Evolutionary conservation across 2,113 vertebrate species (phyloP).

Genomic region (Pseudonaja textilis): DNA sequence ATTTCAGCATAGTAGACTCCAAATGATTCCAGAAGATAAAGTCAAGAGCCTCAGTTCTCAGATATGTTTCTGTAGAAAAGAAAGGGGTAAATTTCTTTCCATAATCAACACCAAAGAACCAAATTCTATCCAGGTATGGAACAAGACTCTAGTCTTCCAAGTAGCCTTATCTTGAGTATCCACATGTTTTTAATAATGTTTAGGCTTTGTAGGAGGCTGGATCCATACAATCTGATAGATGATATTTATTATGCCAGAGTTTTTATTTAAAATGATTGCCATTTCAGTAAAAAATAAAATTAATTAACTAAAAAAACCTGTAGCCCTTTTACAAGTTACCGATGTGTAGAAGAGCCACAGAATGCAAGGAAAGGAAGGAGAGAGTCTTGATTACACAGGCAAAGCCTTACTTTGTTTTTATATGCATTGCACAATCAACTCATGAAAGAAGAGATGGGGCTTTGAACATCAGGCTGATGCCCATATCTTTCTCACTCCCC

Average conservation of each 20-base stretch:
- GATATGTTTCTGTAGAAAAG: background rate
- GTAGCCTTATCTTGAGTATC: background rate
- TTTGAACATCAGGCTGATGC: background rate
- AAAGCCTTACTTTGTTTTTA: background rate
- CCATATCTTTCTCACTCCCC: background rate
- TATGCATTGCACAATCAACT: background rate
- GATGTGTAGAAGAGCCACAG: background rate
- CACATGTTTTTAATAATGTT: background rate
- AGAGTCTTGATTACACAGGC: background rate
- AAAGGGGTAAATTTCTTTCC: background rate
- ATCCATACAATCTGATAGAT: background rate
- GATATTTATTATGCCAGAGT: background rate
- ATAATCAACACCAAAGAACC: background rate
- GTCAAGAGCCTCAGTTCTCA: background rate
- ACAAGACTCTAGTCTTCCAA: background rate
- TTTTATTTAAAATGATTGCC: background rate
- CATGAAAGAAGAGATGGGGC: background rate
- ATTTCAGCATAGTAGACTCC: background rate
- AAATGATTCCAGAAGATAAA: background rate
- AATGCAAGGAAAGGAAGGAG: background rate
- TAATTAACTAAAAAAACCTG: background rate
- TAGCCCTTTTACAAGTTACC: background rate
- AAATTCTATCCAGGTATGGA: background rate
- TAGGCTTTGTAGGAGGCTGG: background rate
- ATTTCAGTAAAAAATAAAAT: background rate